These are phyloP conservation scores for Tipula unca DNA, from an alignment of 2,888 invertebrate species.

Conservation along the genomic window DNA sequence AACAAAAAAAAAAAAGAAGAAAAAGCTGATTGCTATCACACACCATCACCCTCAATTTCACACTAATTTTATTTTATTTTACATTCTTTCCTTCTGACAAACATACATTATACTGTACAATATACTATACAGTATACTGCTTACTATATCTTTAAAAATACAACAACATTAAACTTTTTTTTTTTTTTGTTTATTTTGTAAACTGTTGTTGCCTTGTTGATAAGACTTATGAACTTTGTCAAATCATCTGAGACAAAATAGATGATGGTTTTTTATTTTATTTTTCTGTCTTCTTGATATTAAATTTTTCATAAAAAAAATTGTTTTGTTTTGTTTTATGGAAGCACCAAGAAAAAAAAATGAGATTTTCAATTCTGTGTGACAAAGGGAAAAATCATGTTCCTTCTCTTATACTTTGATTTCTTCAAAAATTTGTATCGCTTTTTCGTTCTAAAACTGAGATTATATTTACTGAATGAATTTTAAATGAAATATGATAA, in stretches of 20 bases:
- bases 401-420: not conserved
- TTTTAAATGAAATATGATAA: constrained; percentile 14
- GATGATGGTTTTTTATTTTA: constrained; percentile 14
- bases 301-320: not conserved
- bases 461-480: not conserved
- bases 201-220: constrained; percentile 17
- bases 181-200: not conserved
- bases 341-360: not conserved
- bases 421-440: not conserved
- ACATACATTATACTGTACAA: not conserved
- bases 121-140: not conserved
- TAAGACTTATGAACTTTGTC: constrained; percentile 19
- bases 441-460: not conserved
- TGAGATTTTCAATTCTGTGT: not conserved
- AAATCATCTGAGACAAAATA: constrained; percentile 19
- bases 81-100: not conserved
- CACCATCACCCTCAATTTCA: constrained; percentile 14
- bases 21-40: not conserved
- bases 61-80: constrained; percentile 8
- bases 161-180: not conserved
- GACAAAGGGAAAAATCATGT: not conserved
- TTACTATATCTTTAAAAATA: not conserved
- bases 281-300: not conserved
- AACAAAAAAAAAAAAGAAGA: not conserved
- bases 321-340: not conserved